These are phyloP conservation scores for Scleropages formosus DNA, from an alignment of 2,797 vertebrate species.

Conservation along the genomic window DNA sequence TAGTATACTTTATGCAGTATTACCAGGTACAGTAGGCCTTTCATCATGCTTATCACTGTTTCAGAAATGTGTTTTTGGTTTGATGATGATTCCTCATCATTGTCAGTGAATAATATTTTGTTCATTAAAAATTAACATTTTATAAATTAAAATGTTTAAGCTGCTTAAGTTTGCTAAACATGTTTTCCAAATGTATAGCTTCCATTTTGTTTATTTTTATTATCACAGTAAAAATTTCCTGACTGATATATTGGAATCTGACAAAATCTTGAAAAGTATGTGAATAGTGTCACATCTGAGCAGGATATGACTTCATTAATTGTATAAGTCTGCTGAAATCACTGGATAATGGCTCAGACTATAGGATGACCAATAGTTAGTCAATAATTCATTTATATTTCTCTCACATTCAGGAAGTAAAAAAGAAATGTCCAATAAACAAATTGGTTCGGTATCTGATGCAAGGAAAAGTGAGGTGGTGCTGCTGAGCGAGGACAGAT, in stretches of 20 bases:
- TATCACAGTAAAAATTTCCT: not conserved
- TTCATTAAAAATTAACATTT: too few relatives aligned
- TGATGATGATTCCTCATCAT: too few relatives aligned
- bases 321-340: not conserved
- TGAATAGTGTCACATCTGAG: not conserved
- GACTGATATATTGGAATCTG: not conserved
- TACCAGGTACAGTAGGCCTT: too few relatives aligned
- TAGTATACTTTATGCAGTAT: too few relatives aligned
- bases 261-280: not conserved
- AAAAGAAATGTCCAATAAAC: not conserved
- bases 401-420: conserved; percentile 1
- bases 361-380: conserved; percentile 8
- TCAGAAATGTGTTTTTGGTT: too few relatives aligned
- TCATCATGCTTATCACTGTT: too few relatives aligned
- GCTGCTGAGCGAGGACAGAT: not conserved
- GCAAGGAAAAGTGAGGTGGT: not conserved
- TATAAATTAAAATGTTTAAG: too few relatives aligned
- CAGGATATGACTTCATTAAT: conserved; percentile 21
- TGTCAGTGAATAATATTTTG: too few relatives aligned
- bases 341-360: conserved; percentile 8
- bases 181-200: too few relatives aligned
- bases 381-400: conserved; percentile 16
- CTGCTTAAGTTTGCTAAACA: too few relatives aligned
- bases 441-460: not conserved
- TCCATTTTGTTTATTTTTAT: too few relatives aligned